These are phyloP conservation scores for Diabrotica balteata DNA, from an alignment of 2,888 invertebrate species.

Conservation along the genomic window DNA sequence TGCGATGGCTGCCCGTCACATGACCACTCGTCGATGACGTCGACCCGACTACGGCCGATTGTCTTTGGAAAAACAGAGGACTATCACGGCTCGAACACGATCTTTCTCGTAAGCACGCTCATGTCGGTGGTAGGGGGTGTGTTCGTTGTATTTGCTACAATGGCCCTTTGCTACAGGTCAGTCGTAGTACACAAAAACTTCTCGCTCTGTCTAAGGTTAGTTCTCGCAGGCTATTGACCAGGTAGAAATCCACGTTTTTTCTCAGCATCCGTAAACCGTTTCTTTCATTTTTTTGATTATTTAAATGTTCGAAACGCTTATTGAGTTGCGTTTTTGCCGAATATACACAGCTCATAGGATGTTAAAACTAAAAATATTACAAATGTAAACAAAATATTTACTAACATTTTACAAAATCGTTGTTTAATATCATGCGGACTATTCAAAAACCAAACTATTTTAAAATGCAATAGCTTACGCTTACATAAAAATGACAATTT, in stretches of 20 bases:
- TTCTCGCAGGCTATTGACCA: slow-evolving; percentile 77
- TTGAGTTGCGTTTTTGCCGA: slow-evolving; percentile 46
- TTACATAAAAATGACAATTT: too few relatives aligned
- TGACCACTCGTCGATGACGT: slow-evolving; percentile 56
- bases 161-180: slow-evolving; percentile 99
- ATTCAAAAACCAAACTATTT: too few relatives aligned
- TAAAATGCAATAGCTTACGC: too few relatives aligned
- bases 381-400: neutral
- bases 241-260: slow-evolving; percentile 65
- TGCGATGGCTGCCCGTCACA: slow-evolving; percentile 53
- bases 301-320: slow-evolving; percentile 44
- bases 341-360: slow-evolving; percentile 31
- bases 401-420: too few relatives aligned
- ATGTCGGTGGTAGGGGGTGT: slow-evolving; percentile 99
- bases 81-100: slow-evolving; percentile 97
- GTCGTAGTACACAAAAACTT: slow-evolving; percentile 98
- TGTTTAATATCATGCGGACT: too few relatives aligned
- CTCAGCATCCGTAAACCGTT: slow-evolving; percentile 54
- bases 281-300: slow-evolving; percentile 28
- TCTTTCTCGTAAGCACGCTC: slow-evolving; percentile 96
- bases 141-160: slow-evolving; percentile 97
- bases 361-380: slow-evolving; percentile 23
- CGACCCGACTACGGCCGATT: slow-evolving; percentile 48
- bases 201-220: slow-evolving; percentile 98
- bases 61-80: slow-evolving; percentile 72